phyloP scores from a whole-genome alignment of 2,113 vertebrate species.

The Procavia capensis region DNA sequence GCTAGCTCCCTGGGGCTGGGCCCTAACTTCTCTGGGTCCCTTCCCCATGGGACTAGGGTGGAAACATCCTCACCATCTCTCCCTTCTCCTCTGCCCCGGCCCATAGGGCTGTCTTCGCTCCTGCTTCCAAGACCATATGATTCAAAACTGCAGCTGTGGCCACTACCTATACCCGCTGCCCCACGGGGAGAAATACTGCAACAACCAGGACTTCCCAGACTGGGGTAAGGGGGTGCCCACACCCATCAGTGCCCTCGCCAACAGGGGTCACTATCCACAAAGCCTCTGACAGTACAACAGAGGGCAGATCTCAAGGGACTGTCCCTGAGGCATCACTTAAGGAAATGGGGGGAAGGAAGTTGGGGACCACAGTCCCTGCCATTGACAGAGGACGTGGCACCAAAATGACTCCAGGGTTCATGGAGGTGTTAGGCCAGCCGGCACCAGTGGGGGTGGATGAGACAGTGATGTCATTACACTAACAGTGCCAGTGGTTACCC shows the following conservation, averaged over 20 bases:
- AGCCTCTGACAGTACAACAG: background rate
- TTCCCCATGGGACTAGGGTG: accelerated
- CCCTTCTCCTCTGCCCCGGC: background rate
- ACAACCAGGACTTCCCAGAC: conserved; percentile 84
- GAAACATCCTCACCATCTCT: accelerated
- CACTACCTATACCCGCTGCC: conserved; percentile 88
- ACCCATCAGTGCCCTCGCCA: accelerated
- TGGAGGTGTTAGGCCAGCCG: too few species aligned
- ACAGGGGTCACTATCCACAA: background rate
- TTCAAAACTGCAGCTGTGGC: conserved; percentile 84
- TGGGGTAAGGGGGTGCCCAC: conserved; percentile 85
- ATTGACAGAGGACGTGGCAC: too few species aligned
- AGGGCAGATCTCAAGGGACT: too few species aligned
- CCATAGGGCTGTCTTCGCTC: conserved; percentile 89
- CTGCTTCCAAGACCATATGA: conserved; percentile 89
- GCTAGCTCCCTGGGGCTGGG: too few species aligned
- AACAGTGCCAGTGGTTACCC: too few species aligned
- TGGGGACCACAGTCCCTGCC: too few species aligned
- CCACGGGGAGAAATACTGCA: conserved; percentile 84
- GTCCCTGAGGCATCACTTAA: too few species aligned
- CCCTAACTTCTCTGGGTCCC: background rate
- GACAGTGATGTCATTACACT: too few species aligned
- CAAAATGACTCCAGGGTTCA: too few species aligned
- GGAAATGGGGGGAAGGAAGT: too few species aligned
- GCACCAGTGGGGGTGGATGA: too few species aligned